Conservation (phyloP, 1,140 invertebrate species). For the Drosophila erecta region DNA sequence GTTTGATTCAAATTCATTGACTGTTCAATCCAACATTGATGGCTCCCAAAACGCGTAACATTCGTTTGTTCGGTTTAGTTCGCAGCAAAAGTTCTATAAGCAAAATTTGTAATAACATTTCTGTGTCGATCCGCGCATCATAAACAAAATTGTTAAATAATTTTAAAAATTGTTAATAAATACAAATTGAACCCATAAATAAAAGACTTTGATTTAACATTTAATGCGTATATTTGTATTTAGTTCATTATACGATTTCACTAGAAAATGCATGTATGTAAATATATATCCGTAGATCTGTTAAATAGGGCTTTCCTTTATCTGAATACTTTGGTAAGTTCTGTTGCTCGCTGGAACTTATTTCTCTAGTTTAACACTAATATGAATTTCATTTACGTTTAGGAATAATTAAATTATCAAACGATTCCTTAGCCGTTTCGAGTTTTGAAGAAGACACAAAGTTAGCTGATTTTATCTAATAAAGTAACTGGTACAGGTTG, state of each 20-base stretch:
- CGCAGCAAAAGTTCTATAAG: slow-evolving; percentile 58
- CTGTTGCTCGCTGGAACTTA: slow-evolving; percentile 52
- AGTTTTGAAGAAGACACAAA: slow-evolving; percentile 69
- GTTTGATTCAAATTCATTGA: slow-evolving; percentile 39
- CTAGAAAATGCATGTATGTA: slow-evolving; percentile 83
- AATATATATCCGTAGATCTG: slow-evolving; percentile 62
- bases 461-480: slow-evolving; percentile 72
- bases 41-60: slow-evolving; percentile 55
- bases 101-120: slow-evolving; percentile 69
- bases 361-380: slow-evolving; percentile 45
- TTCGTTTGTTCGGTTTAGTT: slow-evolving; percentile 67
- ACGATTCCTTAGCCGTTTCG: slow-evolving; percentile 38
- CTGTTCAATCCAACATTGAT: slow-evolving; percentile 48
- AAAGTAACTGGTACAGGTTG: slow-evolving; percentile 54
- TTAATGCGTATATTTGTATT: slow-evolving; percentile 59
- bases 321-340: slow-evolving; percentile 77
- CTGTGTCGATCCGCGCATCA: slow-evolving; percentile 53
- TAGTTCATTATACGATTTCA: slow-evolving; percentile 68
- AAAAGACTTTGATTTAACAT: slow-evolving; percentile 41
- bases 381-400: slow-evolving; percentile 26
- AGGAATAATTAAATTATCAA: slow-evolving; percentile 46
- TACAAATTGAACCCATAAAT: slow-evolving; percentile 66
- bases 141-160: slow-evolving; percentile 82
- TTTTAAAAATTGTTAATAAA: slow-evolving; percentile 80
- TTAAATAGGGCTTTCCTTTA: slow-evolving; percentile 48